Evolutionary conservation across 2,888 invertebrate species (phyloP).

Genomic region (Sesia bembeciformis): DNA sequence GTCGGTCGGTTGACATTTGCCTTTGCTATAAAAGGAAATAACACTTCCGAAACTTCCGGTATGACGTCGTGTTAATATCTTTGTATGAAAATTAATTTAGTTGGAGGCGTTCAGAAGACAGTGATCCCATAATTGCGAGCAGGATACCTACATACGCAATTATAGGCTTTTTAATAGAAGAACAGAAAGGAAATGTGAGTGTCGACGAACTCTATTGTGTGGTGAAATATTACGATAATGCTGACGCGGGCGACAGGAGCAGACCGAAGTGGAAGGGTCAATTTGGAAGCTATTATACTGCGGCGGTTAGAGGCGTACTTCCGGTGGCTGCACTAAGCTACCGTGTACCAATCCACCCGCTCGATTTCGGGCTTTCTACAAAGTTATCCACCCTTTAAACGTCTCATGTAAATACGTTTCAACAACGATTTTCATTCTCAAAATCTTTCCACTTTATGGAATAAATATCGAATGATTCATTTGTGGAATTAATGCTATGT

Average conservation of each 20-base stretch:
- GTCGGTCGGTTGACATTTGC: slow-evolving; percentile 50
- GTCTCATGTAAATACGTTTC: neutral
- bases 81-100: slow-evolving; percentile 50
- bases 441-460: too few species aligned
- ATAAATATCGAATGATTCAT: neutral
- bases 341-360: slow-evolving; percentile 60
- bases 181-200: too few species aligned
- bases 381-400: neutral
- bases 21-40: slow-evolving; percentile 62
- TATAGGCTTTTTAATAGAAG: too few species aligned
- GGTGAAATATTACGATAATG: slow-evolving; percentile 21
- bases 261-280: slow-evolving; percentile 50
- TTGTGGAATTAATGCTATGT: neutral
- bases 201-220: neutral
- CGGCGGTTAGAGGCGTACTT: slow-evolving; percentile 69
- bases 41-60: slow-evolving; percentile 58
- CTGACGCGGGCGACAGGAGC: slow-evolving; percentile 31
- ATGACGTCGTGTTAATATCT: slow-evolving; percentile 41
- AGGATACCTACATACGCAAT: too few species aligned
- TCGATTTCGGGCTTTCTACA: slow-evolving; percentile 58
- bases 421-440: neutral
- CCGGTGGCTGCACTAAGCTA: slow-evolving; percentile 70
- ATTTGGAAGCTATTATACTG: slow-evolving; percentile 70
- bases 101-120: neutral
- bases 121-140: too few species aligned